Percentiles rank a stretch among this genome's conserved stretches.
Conservation (phyloP, 37 sponge, comb jelly and placozoan genomes). For the Agelas oroides region DNA sequence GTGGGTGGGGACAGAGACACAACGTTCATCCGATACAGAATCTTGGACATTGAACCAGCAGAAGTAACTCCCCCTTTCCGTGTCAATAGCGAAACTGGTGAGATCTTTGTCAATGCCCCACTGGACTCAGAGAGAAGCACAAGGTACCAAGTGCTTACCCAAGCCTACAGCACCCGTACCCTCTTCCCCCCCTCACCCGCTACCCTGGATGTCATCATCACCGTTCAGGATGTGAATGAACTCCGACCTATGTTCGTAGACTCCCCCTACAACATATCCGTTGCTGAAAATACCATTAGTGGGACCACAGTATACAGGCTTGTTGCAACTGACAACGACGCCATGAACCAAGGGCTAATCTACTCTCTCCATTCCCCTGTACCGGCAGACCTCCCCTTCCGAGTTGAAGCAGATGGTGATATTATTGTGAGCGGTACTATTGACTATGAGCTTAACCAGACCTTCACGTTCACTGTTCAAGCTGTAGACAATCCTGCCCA, state of each 20-base stretch:
- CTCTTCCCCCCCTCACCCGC: constrained; percentile 50
- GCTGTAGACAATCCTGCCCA: constrained; percentile 38
- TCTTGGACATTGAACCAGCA: constrained; percentile 7
- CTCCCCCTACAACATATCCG: constrained; percentile 43
- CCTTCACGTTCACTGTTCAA: constrained; percentile 36
- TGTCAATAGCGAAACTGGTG: constrained; percentile 34
- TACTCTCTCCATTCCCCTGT: constrained; percentile 19
- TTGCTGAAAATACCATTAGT: constrained; percentile 44
- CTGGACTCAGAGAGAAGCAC: constrained; percentile 54
- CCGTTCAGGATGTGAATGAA: constrained; percentile 59
- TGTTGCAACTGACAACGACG: constrained; percentile 57
- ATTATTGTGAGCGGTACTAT: constrained; percentile 42
- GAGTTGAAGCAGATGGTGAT: constrained; percentile 33
- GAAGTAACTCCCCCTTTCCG: constrained; percentile 19
- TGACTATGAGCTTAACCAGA: constrained; percentile 41
- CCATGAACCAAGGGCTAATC: constrained; percentile 16
- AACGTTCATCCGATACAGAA: constrained; percentile 39
- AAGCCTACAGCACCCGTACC: constrained; percentile 58
- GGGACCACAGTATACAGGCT: constrained; percentile 29
- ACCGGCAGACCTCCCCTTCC: constrained; percentile 35
- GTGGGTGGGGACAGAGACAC: constrained; percentile 40
- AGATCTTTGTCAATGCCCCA: not conserved
- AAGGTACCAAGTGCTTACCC: constrained; percentile 29
- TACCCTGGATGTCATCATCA: constrained; percentile 16
- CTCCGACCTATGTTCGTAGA: constrained; percentile 53